phyloP scores from a whole-genome alignment of 2,888 invertebrate species.

The Drosophila paucipuncta region DNA sequence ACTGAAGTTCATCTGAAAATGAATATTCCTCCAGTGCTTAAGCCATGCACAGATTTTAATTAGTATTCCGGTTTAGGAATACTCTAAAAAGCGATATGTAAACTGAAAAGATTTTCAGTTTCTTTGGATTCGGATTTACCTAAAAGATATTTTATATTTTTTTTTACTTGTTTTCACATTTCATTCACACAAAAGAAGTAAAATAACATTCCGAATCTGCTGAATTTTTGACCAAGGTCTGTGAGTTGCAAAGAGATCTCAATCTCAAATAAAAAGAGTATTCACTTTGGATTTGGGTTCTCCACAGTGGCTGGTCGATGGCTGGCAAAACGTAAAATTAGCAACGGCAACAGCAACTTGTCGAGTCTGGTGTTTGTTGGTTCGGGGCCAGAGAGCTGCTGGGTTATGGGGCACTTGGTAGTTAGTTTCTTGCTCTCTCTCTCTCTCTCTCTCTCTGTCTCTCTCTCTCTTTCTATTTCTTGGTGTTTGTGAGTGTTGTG shows the following conservation, averaged over 20 bases:
- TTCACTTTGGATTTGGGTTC: not conserved
- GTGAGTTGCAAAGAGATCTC: not conserved
- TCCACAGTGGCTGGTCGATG: not conserved
- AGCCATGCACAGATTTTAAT: not conserved
- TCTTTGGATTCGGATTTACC: not conserved
- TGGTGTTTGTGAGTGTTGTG: not conserved
- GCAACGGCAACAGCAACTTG: conserved; percentile 36
- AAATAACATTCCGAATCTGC: not conserved
- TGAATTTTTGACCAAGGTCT: not conserved
- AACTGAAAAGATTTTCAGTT: not conserved
- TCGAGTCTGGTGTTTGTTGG: conserved; percentile 5
- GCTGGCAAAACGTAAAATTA: conserved; percentile 23
- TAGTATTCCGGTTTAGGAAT: not conserved
- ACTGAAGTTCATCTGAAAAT: not conserved
- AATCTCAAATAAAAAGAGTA: not conserved
- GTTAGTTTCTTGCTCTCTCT: conserved; percentile 30
- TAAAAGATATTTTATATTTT: not conserved
- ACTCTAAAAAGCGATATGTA: not conserved
- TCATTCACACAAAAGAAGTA: not conserved
- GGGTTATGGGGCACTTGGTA: conserved; percentile 31
- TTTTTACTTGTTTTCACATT: not conserved
- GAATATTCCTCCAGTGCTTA: not conserved
- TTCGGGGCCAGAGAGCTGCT: conserved; percentile 3
- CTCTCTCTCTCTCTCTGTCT: conserved; percentile 6
- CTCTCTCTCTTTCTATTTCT: conserved; percentile 8